Conservation (phyloP, 2,113 vertebrate species). For the Dasyprocta punctata region DNA sequence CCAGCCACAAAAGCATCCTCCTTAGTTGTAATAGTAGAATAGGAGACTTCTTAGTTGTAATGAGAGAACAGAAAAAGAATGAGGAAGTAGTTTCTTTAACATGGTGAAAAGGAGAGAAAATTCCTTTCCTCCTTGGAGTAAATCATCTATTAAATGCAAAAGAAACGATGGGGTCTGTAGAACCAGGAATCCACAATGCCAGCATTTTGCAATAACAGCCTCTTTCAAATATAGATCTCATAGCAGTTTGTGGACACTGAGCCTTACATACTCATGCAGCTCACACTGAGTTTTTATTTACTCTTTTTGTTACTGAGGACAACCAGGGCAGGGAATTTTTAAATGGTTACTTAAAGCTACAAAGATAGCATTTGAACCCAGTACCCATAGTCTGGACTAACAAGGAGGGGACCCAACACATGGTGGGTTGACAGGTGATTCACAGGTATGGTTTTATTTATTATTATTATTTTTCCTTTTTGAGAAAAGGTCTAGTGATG, state of each 20-base stretch:
- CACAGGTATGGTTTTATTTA: background rate
- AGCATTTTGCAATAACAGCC: conserved; percentile 14
- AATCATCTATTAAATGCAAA: conserved; percentile 47
- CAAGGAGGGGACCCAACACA: background rate
- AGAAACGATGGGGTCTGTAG: background rate
- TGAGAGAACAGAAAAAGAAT: conserved; percentile 35
- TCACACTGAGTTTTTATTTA: conserved; percentile 35
- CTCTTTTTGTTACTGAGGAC: background rate
- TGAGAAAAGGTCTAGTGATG: background rate
- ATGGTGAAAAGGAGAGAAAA: background rate
- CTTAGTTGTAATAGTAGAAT: background rate
- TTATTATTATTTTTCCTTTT: background rate
- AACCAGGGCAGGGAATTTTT: background rate
- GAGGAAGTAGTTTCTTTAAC: conserved; percentile 23
- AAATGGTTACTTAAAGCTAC: background rate
- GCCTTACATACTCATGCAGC: background rate
- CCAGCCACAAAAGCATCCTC: conserved; percentile 37
- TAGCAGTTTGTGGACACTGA: background rate
- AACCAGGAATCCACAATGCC: background rate
- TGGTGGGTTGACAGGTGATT: background rate
- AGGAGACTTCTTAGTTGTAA: conserved; percentile 4
- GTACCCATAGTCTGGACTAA: background rate
- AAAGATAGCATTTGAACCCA: conserved; percentile 15
- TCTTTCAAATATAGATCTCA: conserved; percentile 40
- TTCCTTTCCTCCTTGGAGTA: background rate